Percentiles rank a stretch among this genome's conserved stretches.
phyloP scores from a whole-genome alignment of 2,888 invertebrate genomes.

The Heliconius erato region DNA sequence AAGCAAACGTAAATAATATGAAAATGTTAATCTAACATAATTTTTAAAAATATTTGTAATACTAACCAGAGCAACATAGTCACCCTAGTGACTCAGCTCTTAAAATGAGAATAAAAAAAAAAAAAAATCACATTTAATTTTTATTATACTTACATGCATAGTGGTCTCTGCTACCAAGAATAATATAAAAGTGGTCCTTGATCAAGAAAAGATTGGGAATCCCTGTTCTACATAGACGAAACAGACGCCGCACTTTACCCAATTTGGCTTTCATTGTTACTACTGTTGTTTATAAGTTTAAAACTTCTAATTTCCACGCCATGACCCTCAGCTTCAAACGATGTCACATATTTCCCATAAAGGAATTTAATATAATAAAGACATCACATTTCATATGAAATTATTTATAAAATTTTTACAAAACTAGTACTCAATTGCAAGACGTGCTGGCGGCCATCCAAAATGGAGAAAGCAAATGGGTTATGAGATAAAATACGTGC shows the following conservation, averaged over 20 bases:
- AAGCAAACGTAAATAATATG: too few relatives aligned
- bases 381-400: neutral
- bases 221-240: neutral
- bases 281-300: neutral
- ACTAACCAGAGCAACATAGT: too few relatives aligned
- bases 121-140: too few relatives aligned
- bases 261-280: neutral
- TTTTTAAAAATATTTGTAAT: too few relatives aligned
- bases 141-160: too few relatives aligned
- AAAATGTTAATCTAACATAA: too few relatives aligned
- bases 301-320: neutral
- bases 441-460: conserved; percentile 29
- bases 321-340: neutral
- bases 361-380: conserved; percentile 1
- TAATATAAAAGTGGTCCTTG: too few relatives aligned
- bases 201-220: too few relatives aligned
- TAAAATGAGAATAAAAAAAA: too few relatives aligned
- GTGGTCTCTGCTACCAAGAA: too few relatives aligned
- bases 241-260: neutral
- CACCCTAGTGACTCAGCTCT: too few relatives aligned
- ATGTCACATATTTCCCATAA: neutral
- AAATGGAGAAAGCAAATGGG: conserved; percentile 31
- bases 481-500: conserved; percentile 23
- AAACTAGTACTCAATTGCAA: conserved; percentile 27
- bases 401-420: neutral